A percentile compares a stretch with the other conserved stretches of the same genome.
These are phyloP conservation scores for Drosophila conformis DNA, from an alignment of 2,888 invertebrate species.

Conservation along the genomic window DNA sequence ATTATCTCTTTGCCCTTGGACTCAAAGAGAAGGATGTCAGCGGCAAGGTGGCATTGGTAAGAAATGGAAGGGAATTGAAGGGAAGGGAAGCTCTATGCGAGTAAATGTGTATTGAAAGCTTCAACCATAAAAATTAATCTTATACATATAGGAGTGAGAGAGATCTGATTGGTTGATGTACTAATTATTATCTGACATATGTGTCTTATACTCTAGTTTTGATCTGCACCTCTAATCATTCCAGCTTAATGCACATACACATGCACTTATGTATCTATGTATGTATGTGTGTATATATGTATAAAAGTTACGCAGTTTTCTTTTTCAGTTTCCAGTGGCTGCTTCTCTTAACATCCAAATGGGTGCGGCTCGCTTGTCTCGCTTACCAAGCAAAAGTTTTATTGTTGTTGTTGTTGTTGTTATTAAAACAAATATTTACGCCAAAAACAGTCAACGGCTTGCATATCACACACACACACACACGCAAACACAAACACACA, in stretches of 20 bases:
- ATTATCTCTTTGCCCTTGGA: slow-evolving; percentile 81
- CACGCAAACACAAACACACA: background rate
- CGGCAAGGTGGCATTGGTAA: slow-evolving; percentile 84
- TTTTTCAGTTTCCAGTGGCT: slow-evolving; percentile 63
- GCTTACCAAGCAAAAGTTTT: slow-evolving; percentile 25
- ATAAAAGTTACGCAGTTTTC: slow-evolving; percentile 59
- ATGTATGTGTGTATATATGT: background rate
- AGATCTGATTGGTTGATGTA: background rate
- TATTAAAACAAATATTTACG: slow-evolving; percentile 53
- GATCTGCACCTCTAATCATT: background rate
- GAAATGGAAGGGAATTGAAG: slow-evolving; percentile 28
- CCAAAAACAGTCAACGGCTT: slow-evolving; percentile 35
- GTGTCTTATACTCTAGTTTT: background rate
- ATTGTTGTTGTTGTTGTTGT: background rate
- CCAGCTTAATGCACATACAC: background rate
- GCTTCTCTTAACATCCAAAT: slow-evolving; percentile 25
- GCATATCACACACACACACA: slow-evolving; percentile 12
- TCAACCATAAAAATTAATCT: background rate
- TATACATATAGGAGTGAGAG: background rate
- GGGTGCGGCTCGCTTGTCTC: slow-evolving; percentile 40
- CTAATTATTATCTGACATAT: background rate
- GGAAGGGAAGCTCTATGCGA: background rate
- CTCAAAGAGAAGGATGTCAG: slow-evolving; percentile 83
- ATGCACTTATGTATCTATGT: background rate
- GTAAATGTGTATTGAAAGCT: background rate